phyloP scores from a whole-genome alignment of 2,797 vertebrate species.

The Enteromius viviparus region DNA sequence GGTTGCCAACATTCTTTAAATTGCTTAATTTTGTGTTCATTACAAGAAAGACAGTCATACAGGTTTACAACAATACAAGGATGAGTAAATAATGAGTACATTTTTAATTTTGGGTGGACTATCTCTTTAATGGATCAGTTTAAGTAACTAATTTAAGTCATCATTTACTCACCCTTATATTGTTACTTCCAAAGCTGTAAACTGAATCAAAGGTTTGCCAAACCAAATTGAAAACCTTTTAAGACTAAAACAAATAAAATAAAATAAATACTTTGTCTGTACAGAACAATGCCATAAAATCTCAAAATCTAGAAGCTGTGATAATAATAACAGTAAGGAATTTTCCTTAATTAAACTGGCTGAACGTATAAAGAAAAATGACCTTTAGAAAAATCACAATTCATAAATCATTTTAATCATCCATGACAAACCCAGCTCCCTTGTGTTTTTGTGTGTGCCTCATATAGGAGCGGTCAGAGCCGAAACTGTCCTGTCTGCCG shows the following conservation, averaged over 20 bases:
- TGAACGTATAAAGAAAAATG: background rate
- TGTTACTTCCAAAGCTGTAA: background rate
- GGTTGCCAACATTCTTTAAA: background rate
- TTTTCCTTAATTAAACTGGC: background rate
- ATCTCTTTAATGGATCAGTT: background rate
- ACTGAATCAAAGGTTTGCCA: background rate
- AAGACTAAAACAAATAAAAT: background rate
- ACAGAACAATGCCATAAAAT: background rate
- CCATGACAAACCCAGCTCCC: conserved; percentile 9
- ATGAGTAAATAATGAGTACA: background rate
- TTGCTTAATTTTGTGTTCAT: background rate
- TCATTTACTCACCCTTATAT: background rate
- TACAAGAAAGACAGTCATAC: background rate
- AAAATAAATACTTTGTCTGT: background rate
- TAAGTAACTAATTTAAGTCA: background rate
- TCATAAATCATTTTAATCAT: background rate
- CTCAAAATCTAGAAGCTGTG: background rate
- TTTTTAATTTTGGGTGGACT: background rate
- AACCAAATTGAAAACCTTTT: background rate
- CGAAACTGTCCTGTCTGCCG: conserved; percentile 96
- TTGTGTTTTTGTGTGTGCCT: background rate
- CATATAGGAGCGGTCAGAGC: conserved; percentile 90
- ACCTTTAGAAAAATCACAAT: background rate
- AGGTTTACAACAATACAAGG: background rate
- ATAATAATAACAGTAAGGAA: too few relatives aligned